Conservation (phyloP, 2,797 vertebrate species). For the Anniella stebbinsi region DNA sequence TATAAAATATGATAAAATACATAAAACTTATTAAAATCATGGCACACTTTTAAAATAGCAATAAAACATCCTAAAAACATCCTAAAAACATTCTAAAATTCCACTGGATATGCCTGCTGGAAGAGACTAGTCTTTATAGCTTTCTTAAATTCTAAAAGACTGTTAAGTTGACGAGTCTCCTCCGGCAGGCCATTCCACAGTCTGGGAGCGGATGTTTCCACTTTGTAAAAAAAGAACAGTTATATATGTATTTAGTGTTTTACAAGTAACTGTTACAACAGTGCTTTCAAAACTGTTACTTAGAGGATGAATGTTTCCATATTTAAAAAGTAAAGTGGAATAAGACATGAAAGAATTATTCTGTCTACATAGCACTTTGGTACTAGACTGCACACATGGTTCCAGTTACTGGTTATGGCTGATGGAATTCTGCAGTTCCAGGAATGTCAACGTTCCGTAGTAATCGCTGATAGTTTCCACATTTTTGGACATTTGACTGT, state of each 20-base stretch:
- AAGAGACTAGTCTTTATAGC: too few relatives aligned
- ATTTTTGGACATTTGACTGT: neutral
- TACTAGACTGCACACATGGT: neutral
- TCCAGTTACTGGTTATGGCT: neutral
- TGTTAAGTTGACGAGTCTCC: too few relatives aligned
- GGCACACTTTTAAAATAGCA: too few relatives aligned
- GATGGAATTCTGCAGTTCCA: neutral
- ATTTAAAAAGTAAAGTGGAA: neutral
- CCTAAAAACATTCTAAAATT: too few relatives aligned
- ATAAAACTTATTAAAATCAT: too few relatives aligned
- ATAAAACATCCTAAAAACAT: too few relatives aligned
- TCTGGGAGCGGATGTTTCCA: neutral
- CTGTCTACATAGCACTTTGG: neutral
- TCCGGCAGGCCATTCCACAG: too few relatives aligned
- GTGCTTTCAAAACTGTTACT: neutral
- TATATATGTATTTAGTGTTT: neutral
- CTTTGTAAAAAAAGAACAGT: accelerated
- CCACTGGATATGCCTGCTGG: too few relatives aligned
- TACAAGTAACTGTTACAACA: neutral
- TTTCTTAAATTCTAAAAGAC: too few relatives aligned
- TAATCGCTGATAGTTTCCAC: neutral
- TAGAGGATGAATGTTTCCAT: neutral
- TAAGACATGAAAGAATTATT: neutral
- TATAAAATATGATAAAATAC: too few relatives aligned
- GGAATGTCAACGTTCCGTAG: neutral